A percentile compares a stretch with the other conserved stretches of the same genome.
These are phyloP conservation scores for Potorous gilbertii DNA, from an alignment of 2,797 vertebrate genomes.

Conservation along the genomic window DNA sequence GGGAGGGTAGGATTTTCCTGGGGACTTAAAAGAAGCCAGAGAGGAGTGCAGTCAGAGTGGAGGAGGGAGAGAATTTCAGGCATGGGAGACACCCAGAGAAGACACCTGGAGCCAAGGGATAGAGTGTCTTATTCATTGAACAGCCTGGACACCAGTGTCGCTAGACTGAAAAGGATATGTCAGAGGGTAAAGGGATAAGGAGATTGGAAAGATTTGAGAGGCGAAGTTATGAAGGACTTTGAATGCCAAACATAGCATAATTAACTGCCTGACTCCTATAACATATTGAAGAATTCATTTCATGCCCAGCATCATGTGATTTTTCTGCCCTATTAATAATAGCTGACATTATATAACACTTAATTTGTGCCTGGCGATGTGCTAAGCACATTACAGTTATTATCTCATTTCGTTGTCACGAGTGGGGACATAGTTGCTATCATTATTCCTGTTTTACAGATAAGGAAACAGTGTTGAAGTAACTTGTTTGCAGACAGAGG, in stretches of 20 bases:
- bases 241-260: not conserved
- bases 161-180: not conserved
- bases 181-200: not conserved
- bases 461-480: not conserved
- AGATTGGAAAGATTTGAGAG: not conserved
- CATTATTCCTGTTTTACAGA: not conserved
- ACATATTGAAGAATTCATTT: not conserved
- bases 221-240: not conserved
- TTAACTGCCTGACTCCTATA: not conserved
- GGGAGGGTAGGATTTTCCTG: not conserved
- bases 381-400: too few species aligned
- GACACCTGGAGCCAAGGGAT: not conserved
- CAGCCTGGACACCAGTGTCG: not conserved
- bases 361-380: too few species aligned
- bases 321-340: not conserved
- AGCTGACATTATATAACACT: not conserved
- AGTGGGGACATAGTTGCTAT: not conserved
- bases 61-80: not conserved
- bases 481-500: not conserved
- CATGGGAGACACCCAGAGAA: not conserved
- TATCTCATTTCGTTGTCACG: too few species aligned
- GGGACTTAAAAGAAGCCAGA: not conserved
- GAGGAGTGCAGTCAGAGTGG: not conserved
- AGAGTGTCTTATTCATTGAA: not conserved
- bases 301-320: not conserved